A percentile compares a stretch with the other conserved stretches of the same genome.
Evolutionary conservation across 2,797 vertebrate genomes (phyloP).

Genomic region (Pantherophis alleghaniensis): DNA sequence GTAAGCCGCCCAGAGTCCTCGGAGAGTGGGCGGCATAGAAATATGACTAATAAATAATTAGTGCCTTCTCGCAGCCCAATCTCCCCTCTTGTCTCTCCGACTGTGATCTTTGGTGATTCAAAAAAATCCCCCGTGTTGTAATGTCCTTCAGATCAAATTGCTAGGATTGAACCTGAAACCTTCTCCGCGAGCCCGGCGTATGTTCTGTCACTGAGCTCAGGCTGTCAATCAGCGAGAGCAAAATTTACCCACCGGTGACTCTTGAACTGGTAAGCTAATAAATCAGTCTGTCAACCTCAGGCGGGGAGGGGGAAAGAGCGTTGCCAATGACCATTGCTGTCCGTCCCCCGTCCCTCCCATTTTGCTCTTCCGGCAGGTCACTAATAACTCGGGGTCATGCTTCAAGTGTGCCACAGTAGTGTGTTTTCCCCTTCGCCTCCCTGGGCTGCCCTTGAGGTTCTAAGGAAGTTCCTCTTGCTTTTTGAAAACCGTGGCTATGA

Average conservation of each 20-base stretch:
- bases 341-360: conserved; percentile 17
- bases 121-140: background rate
- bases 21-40: no score
- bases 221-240: conserved; percentile 17
- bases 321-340: conserved; percentile 18
- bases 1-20: no score
- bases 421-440: conserved; percentile 19
- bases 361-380: conserved; percentile 34
- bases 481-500: conserved; percentile 73
- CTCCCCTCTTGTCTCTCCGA: background rate
- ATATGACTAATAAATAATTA: no score
- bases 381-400: conserved; percentile 44
- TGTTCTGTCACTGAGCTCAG: background rate
- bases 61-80: background rate
- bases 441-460: conserved; percentile 31
- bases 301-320: background rate
- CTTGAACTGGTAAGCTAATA: conserved; percentile 43
- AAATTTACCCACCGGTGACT: conserved; percentile 4
- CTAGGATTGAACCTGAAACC: background rate
- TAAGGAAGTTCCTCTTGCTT: conserved; percentile 53
- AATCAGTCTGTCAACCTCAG: conserved; percentile 38
- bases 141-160: background rate
- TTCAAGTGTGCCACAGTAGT: conserved; percentile 8
- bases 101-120: background rate
- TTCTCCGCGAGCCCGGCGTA: background rate